Percentiles rank a stretch among this genome's conserved stretches.
Evolutionary conservation across 2,888 invertebrate species (phyloP).

Genomic region (Pseudococcus longispinus): DNA sequence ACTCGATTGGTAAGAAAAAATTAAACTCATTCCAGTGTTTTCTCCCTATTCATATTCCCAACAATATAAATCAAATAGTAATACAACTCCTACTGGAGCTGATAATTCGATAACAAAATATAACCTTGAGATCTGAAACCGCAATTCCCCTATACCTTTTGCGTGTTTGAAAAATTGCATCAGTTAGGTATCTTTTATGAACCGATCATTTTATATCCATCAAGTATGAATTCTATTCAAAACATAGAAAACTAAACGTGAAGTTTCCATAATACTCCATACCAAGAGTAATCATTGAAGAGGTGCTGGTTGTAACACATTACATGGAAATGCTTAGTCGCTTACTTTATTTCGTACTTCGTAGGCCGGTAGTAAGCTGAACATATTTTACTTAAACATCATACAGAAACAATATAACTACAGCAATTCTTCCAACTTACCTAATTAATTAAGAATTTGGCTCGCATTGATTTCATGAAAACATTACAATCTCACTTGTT

Average conservation of each 20-base stretch:
- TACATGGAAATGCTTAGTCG: neutral
- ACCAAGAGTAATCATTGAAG: neutral
- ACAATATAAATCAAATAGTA: neutral
- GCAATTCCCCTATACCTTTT: neutral
- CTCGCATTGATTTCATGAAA: neutral
- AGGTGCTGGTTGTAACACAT: neutral
- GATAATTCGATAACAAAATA: neutral
- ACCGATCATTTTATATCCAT: neutral
- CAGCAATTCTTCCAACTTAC: neutral
- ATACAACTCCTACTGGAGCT: neutral
- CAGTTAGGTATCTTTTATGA: neutral
- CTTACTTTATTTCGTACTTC: neutral
- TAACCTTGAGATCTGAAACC: neutral
- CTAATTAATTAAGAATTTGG: neutral
- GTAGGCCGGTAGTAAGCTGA: constrained; percentile 10
- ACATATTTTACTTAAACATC: neutral
- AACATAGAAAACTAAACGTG: neutral
- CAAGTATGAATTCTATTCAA: neutral
- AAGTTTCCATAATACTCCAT: neutral
- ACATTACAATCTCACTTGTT: neutral
- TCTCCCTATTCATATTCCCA: neutral
- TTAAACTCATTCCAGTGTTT: neutral
- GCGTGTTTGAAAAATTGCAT: neutral
- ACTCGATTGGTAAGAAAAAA: neutral
- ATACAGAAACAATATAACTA: neutral